phyloP scores from a whole-genome alignment of 2,797 vertebrate genomes.

The Bradypodion ventrale region DNA sequence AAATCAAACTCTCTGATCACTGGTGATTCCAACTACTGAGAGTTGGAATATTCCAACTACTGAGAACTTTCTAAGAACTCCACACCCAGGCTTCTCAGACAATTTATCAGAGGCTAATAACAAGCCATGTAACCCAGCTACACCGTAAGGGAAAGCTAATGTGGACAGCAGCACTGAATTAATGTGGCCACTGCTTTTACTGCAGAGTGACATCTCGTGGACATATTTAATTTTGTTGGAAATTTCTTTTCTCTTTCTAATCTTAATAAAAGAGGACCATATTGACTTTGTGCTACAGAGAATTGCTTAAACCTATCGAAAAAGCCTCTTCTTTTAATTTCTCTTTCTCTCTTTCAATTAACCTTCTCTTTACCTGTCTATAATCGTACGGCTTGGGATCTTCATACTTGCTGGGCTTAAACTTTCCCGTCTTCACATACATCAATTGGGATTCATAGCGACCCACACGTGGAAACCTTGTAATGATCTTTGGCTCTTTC shows the following conservation, averaged over 20 bases:
- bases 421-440: slow-evolving; percentile 73
- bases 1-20: neutral
- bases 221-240: neutral
- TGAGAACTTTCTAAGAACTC: neutral
- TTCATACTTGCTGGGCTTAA: slow-evolving; percentile 58
- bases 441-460: slow-evolving; percentile 66
- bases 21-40: neutral
- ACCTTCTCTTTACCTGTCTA: slow-evolving; percentile 66
- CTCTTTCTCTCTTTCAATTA: neutral
- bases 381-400: slow-evolving; percentile 76
- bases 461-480: slow-evolving; percentile 59
- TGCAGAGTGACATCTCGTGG: slow-evolving; percentile 57
- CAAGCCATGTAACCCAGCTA: neutral
- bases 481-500: slow-evolving; percentile 60
- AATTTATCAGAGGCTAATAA: neutral
- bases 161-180: neutral
- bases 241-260: neutral
- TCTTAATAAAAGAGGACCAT: neutral
- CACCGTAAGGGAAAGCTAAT: neutral
- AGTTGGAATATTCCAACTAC: slow-evolving; percentile 18
- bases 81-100: neutral
- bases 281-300: neutral
- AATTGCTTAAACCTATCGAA: neutral
- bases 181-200: neutral
- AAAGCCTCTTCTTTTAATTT: neutral